Percentiles rank a stretch among this genome's conserved stretches.
Evolutionary conservation across 2,113 vertebrate genomes (phyloP).

Genomic region (Anoplopoma fimbria): DNA sequence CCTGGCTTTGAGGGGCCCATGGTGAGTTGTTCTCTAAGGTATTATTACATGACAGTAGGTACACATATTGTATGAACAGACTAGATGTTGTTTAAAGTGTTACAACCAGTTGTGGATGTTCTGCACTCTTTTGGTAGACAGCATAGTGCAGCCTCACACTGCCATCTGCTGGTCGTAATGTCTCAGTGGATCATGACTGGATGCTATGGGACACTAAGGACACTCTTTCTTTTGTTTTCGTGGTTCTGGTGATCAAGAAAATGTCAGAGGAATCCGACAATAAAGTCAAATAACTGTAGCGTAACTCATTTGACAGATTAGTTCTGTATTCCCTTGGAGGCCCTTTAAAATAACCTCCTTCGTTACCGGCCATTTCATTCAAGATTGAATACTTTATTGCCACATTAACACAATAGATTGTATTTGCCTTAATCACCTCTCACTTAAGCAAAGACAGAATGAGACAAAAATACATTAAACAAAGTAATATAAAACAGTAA

Average conservation of each 20-base stretch:
- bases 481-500: too few relatives aligned
- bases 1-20: conserved; percentile 85
- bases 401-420: too few relatives aligned
- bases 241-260: neutral
- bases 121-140: neutral
- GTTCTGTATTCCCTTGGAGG: neutral
- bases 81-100: neutral
- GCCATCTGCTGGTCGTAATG: conserved; percentile 53
- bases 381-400: neutral
- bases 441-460: too few relatives aligned
- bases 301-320: neutral
- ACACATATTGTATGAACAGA: neutral
- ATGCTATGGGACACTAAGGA: neutral
- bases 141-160: conserved; percentile 4
- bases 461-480: neutral
- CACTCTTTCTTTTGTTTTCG: neutral
- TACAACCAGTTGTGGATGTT: neutral
- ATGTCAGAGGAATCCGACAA: neutral
- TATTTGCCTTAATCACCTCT: too few relatives aligned
- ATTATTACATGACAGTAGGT: conserved; percentile 13
- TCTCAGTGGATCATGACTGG: neutral
- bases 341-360: neutral
- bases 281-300: neutral
- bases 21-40: conserved; percentile 78
- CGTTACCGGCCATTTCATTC: neutral